Base-by-base conservation (phyloP, 2,797 vertebrate species). In the Scarus forsteni region DNA sequence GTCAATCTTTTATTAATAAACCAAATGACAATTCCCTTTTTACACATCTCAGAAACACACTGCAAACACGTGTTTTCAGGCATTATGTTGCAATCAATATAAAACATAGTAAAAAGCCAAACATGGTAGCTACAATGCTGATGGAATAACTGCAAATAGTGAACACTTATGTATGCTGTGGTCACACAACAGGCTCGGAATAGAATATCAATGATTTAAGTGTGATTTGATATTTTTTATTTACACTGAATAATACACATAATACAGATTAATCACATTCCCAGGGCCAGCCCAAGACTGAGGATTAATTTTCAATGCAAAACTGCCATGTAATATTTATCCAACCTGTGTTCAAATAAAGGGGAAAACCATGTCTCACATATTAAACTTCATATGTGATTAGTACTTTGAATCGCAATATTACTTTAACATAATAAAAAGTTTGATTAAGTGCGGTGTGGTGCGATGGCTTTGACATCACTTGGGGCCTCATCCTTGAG, bases 221-320 rank as follows among this genome's bases (percentile, higher is more conserved):
- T 89, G 83, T 66, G 83, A 91, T 66, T 59, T 51, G 77, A 86
- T 84, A 75, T 66, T 85, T 91, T 79, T 59, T 86, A 76, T 83
- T 45, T 78, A 90, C 90, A 90, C 73, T 87, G 75, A 92, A 85
- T 83, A 94, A 93, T 88, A 93, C 78, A 95, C 90, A 95, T 90
- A 93, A 84, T 82, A 91, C 78, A 91, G 79, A 81, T 79, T 87
- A 67, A 92, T 93, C 90, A 66, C 87, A 83, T 79, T 93, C 95
- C 95, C 79, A 93, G 97, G 96, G 88, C 96, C 97, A 96, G 97
- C 97, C 97, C 90, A 96, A 97, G 96, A 95, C 83, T 85, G 90
- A 83, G 88, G 87, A 85, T 39, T 93, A 92, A 82, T 90, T 90
- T 81, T 80, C 85, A 89, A 92, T 50, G 66, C 63, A 90, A 89